Base-by-base conservation (phyloP, 2,797 vertebrate genomes). In the Poeciliopsis turneri region DNA sequence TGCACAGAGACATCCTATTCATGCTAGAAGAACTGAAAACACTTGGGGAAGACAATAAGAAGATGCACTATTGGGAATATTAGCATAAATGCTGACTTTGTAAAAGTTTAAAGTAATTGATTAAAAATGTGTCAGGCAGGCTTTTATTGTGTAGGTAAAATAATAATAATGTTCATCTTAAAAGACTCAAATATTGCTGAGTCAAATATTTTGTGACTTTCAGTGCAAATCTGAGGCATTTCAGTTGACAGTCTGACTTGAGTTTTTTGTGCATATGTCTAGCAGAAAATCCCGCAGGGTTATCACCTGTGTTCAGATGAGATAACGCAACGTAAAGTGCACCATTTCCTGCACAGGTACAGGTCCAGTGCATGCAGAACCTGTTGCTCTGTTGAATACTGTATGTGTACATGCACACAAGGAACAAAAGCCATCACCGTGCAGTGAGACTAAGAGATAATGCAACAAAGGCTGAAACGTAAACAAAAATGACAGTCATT, bases 21-120 rank as follows among this genome's bases (percentile, higher is more conserved):
- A 91, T 92, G 93, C 93, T 84, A 69, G 74, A 92, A 95, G 95
- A 91, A 89, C 90, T 83, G 89, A 92, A 92, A 93, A 94, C 87
- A 93, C 93, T 93, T 92, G 90, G 91, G 87, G 88, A 90, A 92
- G 94, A 95, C 94, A 90, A 72, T 74, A 77, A 84, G 81, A 66
- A 33, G 6, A 23, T 69, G 16, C 41, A 39, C 36, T 20, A 16
- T 41, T 68, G 36, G 64, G 11, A 46, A 66, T 66, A 76, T n/a
- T 30, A 49, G 18, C 20, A 23, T 49, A 64, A 51, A 68, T n/a
- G 4, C 39, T 51, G 6, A 41, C 23, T 25, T 47, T 4, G 39
- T n/a, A 12, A 43, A 66, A 36, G 16, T 9, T 39, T 23, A 66
- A 39, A 39, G 18, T 25, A 43, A 43, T 43, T 43, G 13, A 12